Evolutionary conservation across 2,113 vertebrate genomes (phyloP), one percentile per base, ranked within the genome.

Genomic region (Sigmodon hispidus): DNA sequence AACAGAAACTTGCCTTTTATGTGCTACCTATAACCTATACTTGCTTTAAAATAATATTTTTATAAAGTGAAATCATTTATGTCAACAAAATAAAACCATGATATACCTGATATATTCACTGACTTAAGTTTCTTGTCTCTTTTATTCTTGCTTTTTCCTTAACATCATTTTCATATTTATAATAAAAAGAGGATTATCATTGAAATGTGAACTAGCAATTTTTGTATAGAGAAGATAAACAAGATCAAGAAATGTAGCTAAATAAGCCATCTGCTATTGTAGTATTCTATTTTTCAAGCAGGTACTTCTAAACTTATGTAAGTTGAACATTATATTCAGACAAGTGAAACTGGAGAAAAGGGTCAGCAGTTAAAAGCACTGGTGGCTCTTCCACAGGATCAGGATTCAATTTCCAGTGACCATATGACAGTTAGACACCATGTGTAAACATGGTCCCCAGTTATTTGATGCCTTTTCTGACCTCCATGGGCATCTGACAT

Each of bases 31-130:
- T 73, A 87, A 40, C 29, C 17, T 45, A 34, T 19, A 26, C 81
- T 84, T 88, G 67, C 43, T 57, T 96, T 31, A 94, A 96, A 84
- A 67, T 80, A 90, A 50, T 63, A 19, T 22, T 50, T 81, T 92
- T 22, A 40, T 43, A 61, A 36, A 19, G 4, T 67, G 8, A 90
- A 17, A 72, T 70, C 59, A 86, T 73, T 63, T 36, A 90, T 40
- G 61, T 10, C 40, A 90, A 9, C 15, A 96, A 93, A 96, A 75
- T 76, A 57, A 89, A 89, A 79, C 19, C 59, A 92, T 72, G 0
- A 79, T 76, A 31, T 94, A 72, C 1, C 7, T 72, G 40, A 1
- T 87, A 5, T 10, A 63, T 7, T 34, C 15, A 50, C 76, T 70
- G 10, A 92, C 29, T 85, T 34, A 87, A 79, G 72, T 91, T 34